Evolutionary conservation across 2,888 invertebrate genomes (phyloP).

Genomic region (Athrips mouffetella): DNA sequence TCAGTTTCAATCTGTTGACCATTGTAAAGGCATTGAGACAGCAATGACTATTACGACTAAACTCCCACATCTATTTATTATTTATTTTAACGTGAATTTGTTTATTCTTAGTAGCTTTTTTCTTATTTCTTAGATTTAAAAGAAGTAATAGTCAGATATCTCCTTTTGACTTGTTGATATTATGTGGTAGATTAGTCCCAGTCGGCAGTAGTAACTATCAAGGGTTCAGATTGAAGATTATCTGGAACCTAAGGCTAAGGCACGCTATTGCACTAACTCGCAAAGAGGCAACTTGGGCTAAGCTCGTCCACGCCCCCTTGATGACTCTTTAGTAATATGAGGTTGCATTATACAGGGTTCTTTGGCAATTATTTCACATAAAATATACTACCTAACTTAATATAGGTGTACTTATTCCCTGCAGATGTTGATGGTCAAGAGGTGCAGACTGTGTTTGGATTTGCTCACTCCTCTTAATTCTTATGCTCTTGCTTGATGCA

Average conservation of each 20-base stretch:
- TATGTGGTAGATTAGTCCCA: conserved; percentile 44
- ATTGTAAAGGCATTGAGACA: conserved; percentile 69
- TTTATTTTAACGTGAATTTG: conserved; percentile 9
- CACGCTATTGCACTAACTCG: conserved; percentile 32
- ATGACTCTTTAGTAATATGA: conserved; percentile 71
- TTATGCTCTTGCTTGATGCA: too few species aligned
- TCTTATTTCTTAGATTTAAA: too few species aligned
- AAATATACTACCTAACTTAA: too few species aligned
- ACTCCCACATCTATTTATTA: conserved; percentile 38
- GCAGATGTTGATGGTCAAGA: too few species aligned
- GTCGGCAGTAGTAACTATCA: conserved; percentile 27
- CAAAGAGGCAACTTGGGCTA: conserved; percentile 58
- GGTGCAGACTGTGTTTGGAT: too few species aligned
- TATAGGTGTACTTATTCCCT: too few species aligned
- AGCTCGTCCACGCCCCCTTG: conserved; percentile 52
- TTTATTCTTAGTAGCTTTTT: neutral
- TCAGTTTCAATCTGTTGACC: conserved; percentile 55
- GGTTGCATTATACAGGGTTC: conserved; percentile 41
- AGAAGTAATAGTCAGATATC: too few species aligned
- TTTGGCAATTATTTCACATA: too few species aligned
- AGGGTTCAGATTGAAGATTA: neutral
- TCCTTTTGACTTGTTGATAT: too few species aligned
- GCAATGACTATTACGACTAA: conserved; percentile 36
- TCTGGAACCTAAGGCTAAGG: conserved; percentile 35
- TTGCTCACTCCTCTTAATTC: too few species aligned